A percentile compares a stretch with the other conserved stretches of the same genome.
phyloP scores from a whole-genome alignment of 2,797 vertebrate species.

The Benthosema pterotum region DNA sequence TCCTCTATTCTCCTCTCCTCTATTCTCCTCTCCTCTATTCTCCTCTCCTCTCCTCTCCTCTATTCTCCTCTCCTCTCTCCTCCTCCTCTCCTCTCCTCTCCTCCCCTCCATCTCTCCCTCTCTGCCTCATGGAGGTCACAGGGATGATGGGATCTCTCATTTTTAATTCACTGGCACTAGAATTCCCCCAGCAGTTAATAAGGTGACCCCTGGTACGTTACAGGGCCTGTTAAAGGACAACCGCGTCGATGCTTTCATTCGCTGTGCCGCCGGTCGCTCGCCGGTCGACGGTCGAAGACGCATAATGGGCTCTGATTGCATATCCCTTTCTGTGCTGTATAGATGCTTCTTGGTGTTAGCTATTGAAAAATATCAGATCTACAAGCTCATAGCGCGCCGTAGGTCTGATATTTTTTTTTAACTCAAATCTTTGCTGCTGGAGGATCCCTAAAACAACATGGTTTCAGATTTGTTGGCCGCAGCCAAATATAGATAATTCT shows the following conservation, averaged over 20 bases:
- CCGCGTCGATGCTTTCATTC: conserved; percentile 51
- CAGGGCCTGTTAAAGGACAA: conserved; percentile 60
- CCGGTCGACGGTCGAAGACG: conserved; percentile 33
- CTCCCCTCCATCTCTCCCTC: conserved; percentile 1
- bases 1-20: background rate
- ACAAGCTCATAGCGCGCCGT: no score
- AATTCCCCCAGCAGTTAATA: conserved; percentile 59
- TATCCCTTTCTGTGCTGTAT: no score
- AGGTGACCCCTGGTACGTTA: conserved; percentile 52
- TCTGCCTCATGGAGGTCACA: conserved; percentile 28
- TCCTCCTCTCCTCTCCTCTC: conserved; percentile 6
- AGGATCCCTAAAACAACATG: no score
- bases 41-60: conserved; percentile 7
- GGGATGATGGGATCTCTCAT: conserved; percentile 52
- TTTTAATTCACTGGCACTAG: conserved; percentile 59
- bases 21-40: background rate
- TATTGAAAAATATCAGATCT: no score
- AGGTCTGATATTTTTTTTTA: no score
- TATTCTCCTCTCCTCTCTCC: background rate
- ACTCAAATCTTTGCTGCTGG: no score
- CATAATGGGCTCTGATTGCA: conserved; percentile 31
- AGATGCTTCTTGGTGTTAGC: no score
- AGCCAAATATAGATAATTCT: no score
- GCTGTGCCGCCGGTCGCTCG: conserved; percentile 43
- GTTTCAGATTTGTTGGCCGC: no score